phyloP scores from a whole-genome alignment of 1,140 invertebrate genomes.

The Reticulitermes speratus region DNA sequence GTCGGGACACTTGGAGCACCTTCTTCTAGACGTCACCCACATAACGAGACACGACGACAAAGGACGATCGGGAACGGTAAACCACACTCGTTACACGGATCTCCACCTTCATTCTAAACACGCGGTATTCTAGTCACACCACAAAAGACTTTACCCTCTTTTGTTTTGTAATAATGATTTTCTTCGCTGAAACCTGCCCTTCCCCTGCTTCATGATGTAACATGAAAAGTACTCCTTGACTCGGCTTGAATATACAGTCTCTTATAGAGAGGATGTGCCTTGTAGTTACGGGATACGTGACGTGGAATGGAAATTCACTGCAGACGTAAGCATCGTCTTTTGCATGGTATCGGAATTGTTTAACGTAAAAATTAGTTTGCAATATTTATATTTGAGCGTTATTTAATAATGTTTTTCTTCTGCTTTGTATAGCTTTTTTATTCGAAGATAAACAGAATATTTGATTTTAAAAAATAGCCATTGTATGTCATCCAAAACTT shows the following conservation, averaged over 20 bases:
- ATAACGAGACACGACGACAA: slow-evolving; percentile 10
- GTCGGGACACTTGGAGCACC: background rate
- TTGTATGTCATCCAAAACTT: too few species aligned
- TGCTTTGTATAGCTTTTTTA: too few species aligned
- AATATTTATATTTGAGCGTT: too few species aligned
- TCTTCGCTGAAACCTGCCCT: background rate
- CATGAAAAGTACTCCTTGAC: background rate
- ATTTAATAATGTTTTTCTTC: too few species aligned
- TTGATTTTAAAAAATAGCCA: too few species aligned
- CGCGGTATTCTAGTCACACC: background rate
- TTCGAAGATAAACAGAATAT: too few species aligned
- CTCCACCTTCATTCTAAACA: background rate
- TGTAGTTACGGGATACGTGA: background rate
- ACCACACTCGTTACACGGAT: background rate
- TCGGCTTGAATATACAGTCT: too few species aligned
- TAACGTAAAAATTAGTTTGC: too few species aligned
- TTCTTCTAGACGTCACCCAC: background rate
- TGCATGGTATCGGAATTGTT: too few species aligned
- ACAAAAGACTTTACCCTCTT: background rate
- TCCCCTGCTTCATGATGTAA: background rate
- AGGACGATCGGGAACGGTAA: background rate
- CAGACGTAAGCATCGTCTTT: background rate
- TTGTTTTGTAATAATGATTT: slow-evolving; percentile 4
- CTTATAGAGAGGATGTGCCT: background rate
- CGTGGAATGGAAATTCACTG: background rate